A percentile compares a stretch with the other conserved stretches of the same genome.
Conservation (phyloP, 2,113 vertebrate genomes). For the Miniopterus natalensis region DNA sequence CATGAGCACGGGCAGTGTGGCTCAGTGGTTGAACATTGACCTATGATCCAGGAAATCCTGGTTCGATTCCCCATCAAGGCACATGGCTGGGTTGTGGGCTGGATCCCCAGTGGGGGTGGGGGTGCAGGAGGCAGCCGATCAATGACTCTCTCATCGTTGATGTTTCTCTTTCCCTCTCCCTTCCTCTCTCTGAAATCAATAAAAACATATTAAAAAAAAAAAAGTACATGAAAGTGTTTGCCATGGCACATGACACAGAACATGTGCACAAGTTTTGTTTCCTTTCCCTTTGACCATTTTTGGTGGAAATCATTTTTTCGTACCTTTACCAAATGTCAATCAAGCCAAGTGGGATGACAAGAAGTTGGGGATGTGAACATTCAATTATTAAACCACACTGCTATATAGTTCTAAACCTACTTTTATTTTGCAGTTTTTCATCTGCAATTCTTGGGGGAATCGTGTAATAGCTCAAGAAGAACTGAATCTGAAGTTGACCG, state of each 20-base stretch:
- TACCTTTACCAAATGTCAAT: conserved; percentile 57
- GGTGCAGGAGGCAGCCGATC: no score
- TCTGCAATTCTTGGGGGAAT: neutral
- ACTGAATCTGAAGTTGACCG: conserved; percentile 26
- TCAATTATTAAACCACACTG: neutral
- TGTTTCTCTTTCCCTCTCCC: no score
- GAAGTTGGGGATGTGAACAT: conserved; percentile 10
- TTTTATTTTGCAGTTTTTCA: conserved; percentile 39
- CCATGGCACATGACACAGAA: neutral
- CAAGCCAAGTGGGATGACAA: conserved; percentile 24
- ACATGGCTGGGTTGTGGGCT: no score
- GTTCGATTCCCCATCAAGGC: no score
- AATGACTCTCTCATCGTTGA: no score
- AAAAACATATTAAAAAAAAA: no score
- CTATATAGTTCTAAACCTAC: neutral
- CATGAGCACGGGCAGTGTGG: neutral
- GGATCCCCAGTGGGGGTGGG: no score
- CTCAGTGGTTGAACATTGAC: no score
- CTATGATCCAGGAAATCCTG: no score
- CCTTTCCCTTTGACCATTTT: conserved; percentile 59
- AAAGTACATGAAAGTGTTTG: conserved; percentile 7
- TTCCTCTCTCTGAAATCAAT: no score
- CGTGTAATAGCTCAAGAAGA: neutral
- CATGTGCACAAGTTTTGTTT: neutral
- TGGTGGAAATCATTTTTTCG: conserved; percentile 38